Conservation (phyloP, 2,888 invertebrate species). For the Limnephilus auricula region DNA sequence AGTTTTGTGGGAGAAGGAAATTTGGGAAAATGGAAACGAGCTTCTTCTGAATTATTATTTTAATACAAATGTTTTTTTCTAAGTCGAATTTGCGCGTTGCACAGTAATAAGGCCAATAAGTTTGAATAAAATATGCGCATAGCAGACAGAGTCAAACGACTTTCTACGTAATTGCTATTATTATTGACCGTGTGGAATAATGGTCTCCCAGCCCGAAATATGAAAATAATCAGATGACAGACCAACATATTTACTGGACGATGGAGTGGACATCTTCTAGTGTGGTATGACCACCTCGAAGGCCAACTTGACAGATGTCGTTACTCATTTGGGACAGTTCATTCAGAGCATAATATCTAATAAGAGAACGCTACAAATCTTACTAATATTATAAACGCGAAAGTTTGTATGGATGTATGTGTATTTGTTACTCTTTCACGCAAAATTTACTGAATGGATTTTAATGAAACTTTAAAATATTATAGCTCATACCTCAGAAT, state of each 20-base stretch:
- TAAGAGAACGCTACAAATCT: neutral
- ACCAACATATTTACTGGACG: neutral
- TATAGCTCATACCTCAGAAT: no score
- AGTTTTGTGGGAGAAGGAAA: neutral
- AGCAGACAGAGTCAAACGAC: neutral
- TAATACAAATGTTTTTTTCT: no score
- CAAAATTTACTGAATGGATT: no score
- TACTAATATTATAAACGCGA: no score
- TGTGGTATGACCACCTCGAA: neutral
- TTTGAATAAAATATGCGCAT: neutral
- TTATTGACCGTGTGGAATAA: neutral
- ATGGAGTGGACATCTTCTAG: neutral
- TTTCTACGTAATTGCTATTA: neutral
- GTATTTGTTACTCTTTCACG: no score
- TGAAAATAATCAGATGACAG: neutral
- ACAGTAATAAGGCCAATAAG: neutral
- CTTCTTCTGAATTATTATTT: neutral
- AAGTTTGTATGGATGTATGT: no score
- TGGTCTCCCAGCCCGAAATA: neutral
- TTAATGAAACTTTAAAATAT: no score
- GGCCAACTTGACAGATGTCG: neutral
- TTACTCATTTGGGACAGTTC: neutral
- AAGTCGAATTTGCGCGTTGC: neutral
- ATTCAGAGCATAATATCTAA: neutral
- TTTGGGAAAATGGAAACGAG: neutral